A percentile compares a stretch with the other conserved stretches of the same genome.
Evolutionary conservation across 2,888 invertebrate species (phyloP).

Genomic region (Drosophila cracens): DNA sequence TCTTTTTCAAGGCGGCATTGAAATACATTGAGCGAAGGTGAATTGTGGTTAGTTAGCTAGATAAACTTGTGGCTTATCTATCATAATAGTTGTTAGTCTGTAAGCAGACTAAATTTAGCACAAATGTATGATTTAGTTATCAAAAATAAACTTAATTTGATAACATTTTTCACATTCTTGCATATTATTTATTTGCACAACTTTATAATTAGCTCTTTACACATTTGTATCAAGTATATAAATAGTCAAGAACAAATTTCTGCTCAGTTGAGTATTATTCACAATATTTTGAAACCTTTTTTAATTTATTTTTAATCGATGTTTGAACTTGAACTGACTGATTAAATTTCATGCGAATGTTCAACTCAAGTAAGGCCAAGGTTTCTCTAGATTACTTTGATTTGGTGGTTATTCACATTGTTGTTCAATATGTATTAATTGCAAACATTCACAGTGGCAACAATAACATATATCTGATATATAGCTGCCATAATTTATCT

Average conservation of each 20-base stretch:
- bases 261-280: background rate
- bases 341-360: constrained; percentile 46
- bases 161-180: constrained; percentile 2
- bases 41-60: constrained; percentile 22
- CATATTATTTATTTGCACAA: background rate
- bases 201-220: background rate
- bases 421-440: constrained; percentile 2
- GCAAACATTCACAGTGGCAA: constrained; percentile 3
- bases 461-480: background rate
- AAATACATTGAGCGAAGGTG: constrained; percentile 10
- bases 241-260: background rate
- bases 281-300: background rate
- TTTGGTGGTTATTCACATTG: constrained; percentile 1
- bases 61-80: constrained; percentile 20
- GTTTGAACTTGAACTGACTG: constrained; percentile 58
- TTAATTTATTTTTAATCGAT: constrained; percentile 20
- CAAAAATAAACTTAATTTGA: constrained; percentile 4
- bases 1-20: background rate
- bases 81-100: background rate
- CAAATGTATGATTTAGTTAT: background rate
- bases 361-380: constrained; percentile 22
- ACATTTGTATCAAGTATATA: background rate
- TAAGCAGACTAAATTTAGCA: constrained; percentile 1
- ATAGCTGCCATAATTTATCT: background rate
- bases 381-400: constrained; percentile 14